These are phyloP conservation scores for Aphelenchoides avenae DNA, from an alignment of 1,140 invertebrate species.

Conservation along the genomic window DNA sequence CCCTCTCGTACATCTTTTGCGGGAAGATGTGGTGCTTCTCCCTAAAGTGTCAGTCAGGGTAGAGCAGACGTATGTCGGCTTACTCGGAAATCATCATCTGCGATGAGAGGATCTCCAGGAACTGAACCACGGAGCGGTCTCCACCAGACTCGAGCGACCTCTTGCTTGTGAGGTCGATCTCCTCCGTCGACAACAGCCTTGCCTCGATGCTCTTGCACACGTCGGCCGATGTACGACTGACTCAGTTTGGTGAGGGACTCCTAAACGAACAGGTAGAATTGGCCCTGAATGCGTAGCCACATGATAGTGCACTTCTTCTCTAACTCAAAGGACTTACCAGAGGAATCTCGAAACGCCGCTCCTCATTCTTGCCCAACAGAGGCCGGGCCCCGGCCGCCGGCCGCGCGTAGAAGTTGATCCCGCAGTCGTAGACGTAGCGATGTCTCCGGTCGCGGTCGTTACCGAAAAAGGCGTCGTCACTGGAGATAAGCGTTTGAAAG, in stretches of 20 bases:
- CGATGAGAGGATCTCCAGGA: slow-evolving; percentile 16
- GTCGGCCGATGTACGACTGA: neutral
- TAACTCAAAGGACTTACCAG: too few species aligned
- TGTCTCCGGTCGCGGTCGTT: neutral
- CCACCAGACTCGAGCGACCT: neutral
- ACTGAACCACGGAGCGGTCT: slow-evolving; percentile 19
- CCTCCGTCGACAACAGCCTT: slow-evolving; percentile 11
- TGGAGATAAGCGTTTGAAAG: slow-evolving; percentile 13
- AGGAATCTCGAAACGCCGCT: slow-evolving; percentile 9
- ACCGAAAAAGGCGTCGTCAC: slow-evolving; percentile 17
- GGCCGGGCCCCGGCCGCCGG: too few species aligned
- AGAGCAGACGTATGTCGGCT: too few species aligned
- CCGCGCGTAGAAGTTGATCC: slow-evolving; percentile 22
- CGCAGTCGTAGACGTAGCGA: slow-evolving; percentile 23
- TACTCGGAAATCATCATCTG: slow-evolving; percentile 23
- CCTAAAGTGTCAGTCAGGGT: slow-evolving; percentile 1
- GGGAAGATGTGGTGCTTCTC: slow-evolving; percentile 22
- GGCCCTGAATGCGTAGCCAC: too few species aligned
- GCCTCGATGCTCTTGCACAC: slow-evolving; percentile 17
- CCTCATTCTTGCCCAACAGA: slow-evolving; percentile 6
- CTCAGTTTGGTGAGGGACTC: slow-evolving; percentile 2
- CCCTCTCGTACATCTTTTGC: slow-evolving; percentile 14
- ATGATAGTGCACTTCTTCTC: too few species aligned
- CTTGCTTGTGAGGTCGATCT: slow-evolving; percentile 3
- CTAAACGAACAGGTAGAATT: too few species aligned